Percentiles rank a stretch among this genome's conserved stretches.
These are phyloP conservation scores for Typhlomys cinereus DNA, from an alignment of 2,113 vertebrate genomes.

Conservation along the genomic window DNA sequence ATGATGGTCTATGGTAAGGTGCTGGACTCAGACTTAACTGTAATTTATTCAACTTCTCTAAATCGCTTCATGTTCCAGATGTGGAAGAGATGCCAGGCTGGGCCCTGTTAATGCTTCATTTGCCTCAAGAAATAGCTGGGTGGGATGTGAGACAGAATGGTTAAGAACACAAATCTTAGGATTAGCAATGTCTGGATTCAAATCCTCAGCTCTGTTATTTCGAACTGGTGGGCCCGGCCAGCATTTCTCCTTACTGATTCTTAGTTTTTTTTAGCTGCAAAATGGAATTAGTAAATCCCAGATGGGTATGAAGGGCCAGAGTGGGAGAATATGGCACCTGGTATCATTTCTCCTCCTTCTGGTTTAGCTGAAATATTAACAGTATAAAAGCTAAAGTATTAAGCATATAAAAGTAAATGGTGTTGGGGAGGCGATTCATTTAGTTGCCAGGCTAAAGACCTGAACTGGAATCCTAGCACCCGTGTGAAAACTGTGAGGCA, in stretches of 20 bases:
- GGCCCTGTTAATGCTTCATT: too few relatives aligned
- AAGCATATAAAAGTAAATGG: background rate
- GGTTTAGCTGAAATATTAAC: background rate
- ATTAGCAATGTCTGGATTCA: background rate
- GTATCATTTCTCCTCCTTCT: background rate
- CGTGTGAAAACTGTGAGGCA: too few relatives aligned
- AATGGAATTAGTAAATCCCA: background rate
- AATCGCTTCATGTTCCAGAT: background rate
- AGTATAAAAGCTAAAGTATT: background rate
- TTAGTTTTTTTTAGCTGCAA: background rate
- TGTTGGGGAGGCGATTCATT: too few relatives aligned
- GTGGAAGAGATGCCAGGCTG: background rate
- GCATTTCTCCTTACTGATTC: too few relatives aligned
- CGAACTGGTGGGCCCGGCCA: background rate
- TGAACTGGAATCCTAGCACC: too few relatives aligned
- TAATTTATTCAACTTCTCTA: background rate
- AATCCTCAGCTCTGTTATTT: background rate
- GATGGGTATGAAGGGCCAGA: background rate
- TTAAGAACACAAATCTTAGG: background rate
- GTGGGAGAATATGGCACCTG: fast-evolving
- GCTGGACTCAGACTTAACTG: background rate
- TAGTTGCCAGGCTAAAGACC: too few relatives aligned
- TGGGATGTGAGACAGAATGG: background rate
- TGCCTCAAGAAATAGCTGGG: background rate
- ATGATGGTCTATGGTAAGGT: background rate